Base-by-base conservation (phyloP, 2,797 vertebrate species). In the Passerculus sandwichensis region DNA sequence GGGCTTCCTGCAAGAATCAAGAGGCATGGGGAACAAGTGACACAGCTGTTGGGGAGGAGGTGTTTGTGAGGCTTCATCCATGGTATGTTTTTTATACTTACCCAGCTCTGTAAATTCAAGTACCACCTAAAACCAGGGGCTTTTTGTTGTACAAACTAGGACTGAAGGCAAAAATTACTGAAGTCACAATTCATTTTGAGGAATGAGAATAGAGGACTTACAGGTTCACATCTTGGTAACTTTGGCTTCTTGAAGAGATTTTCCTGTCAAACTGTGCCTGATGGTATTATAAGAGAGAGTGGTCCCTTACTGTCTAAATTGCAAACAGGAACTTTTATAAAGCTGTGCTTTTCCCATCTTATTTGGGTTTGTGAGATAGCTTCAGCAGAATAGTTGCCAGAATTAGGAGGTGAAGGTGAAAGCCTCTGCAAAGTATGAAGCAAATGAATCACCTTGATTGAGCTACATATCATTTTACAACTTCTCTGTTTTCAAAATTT, bases 401-500 rank as follows among this genome's bases (percentile, higher is more conserved):
- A 93, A 91, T 89, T 81, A 81, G 91, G 93, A 91, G 36, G 54
- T 6, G 4, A 94, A 95, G n/a, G 78, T 8, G 0, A 92, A 95
- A 87, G 56, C n/a, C 32, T 92, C 51, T 89, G 81, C 57, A 56
- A 93, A 91, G 66, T 78, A 51, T 92, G 65, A 83, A 91, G 65
- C 62, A 92, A 94, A 93, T 93, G 62, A 95, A 93, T 94, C 65
- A 83, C 65, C 19, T n/a, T 95, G 91, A 89, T 81, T 89, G 87
- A 94, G 62, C 69, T 89, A 42, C 70, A 19, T 83, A 59, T 92
- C 85, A 76, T 88, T 96, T 91, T 91, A 78, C 62, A 72, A 45
- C 78, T 89, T 91, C 51, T 57, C 57, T 0, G 0, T 95, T 96
- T 87, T 85, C 75, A 83, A 44, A 89, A 80, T 71, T 89, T 72